These are phyloP conservation scores for Todiramphus chloris DNA, from an alignment of 2,113 vertebrate genomes.

Conservation along the genomic window DNA sequence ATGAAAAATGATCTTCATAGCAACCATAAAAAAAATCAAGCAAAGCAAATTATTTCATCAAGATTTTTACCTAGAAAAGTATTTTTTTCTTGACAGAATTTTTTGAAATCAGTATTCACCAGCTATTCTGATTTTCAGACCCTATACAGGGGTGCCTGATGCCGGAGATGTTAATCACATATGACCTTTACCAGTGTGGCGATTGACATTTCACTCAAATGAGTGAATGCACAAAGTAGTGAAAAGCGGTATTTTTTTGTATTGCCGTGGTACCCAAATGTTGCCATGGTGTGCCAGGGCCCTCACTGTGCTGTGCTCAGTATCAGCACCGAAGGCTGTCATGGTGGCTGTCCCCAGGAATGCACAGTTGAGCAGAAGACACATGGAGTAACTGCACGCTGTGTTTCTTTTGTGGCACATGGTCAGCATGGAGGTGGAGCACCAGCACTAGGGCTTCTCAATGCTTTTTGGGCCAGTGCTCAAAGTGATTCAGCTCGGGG, in stretches of 20 bases:
- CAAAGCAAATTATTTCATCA: not conserved
- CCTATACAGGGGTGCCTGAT: not conserved
- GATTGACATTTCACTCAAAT: not conserved
- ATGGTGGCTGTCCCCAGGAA: not conserved
- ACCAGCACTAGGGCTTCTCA: not conserved
- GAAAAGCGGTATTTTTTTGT: not conserved
- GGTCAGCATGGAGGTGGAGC: not conserved
- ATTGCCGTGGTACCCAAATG: not conserved
- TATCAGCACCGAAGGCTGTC: not conserved
- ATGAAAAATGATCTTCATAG: not conserved
- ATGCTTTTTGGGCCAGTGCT: not conserved
- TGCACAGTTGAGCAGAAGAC: not conserved
- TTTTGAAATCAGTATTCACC: not conserved
- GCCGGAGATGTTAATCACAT: not conserved
- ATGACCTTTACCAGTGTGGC: not conserved
- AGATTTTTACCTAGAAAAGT: not conserved
- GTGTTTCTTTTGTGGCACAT: not conserved
- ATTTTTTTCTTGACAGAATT: not conserved
- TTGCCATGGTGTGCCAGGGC: not conserved
- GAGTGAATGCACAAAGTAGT: not conserved
- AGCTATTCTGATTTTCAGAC: not conserved
- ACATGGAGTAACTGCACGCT: rapidly evolving
- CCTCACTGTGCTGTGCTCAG: rapidly evolving
- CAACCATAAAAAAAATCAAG: not conserved
- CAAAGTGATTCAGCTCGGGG: not conserved